Evolutionary conservation across 2,888 invertebrate species (phyloP).

Genomic region (Cistogaster globosa): DNA sequence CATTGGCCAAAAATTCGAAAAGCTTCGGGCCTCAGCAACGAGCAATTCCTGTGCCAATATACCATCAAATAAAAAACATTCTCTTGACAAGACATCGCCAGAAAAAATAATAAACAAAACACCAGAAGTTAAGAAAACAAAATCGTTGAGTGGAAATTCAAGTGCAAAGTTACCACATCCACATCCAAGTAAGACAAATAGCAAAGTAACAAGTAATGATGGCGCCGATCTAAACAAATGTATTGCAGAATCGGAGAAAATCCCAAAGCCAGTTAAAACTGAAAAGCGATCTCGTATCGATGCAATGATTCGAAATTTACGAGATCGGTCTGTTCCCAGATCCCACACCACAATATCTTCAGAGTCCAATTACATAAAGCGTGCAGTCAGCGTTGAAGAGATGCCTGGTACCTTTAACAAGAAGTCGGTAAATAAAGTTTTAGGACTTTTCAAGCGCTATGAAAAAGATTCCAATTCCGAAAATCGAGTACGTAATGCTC

Average conservation of each 20-base stretch:
- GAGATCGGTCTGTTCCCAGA: slow-evolving; percentile 87
- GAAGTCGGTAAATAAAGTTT: slow-evolving; percentile 89
- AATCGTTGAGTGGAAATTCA: slow-evolving; percentile 72
- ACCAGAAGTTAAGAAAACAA: slow-evolving; percentile 84
- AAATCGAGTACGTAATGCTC: slow-evolving; percentile 81
- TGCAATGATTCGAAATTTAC: slow-evolving; percentile 85
- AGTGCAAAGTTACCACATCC: slow-evolving; percentile 40
- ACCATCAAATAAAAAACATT: slow-evolving; percentile 77
- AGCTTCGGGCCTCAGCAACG: slow-evolving; percentile 85
- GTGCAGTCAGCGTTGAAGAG: slow-evolving; percentile 89
- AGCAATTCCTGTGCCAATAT: slow-evolving; percentile 77
- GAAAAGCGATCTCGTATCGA: slow-evolving; percentile 84
- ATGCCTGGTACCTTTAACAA: slow-evolving; percentile 85
- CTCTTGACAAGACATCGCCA: slow-evolving; percentile 73
- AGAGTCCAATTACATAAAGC: slow-evolving; percentile 88
- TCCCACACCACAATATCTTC: slow-evolving; percentile 84
- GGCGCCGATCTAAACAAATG: background rate
- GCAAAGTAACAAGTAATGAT: background rate
- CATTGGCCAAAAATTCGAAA: slow-evolving; percentile 90
- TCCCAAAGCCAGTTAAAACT: slow-evolving; percentile 76
- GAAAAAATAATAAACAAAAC: slow-evolving; percentile 78
- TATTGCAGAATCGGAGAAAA: slow-evolving; percentile 72
- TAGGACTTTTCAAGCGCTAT: slow-evolving; percentile 90
- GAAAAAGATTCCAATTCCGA: slow-evolving; percentile 84
- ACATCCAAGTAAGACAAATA: slow-evolving; percentile 1